Conservation (phyloP, 1,140 invertebrate species). For the Matsumurasca onukii region DNA sequence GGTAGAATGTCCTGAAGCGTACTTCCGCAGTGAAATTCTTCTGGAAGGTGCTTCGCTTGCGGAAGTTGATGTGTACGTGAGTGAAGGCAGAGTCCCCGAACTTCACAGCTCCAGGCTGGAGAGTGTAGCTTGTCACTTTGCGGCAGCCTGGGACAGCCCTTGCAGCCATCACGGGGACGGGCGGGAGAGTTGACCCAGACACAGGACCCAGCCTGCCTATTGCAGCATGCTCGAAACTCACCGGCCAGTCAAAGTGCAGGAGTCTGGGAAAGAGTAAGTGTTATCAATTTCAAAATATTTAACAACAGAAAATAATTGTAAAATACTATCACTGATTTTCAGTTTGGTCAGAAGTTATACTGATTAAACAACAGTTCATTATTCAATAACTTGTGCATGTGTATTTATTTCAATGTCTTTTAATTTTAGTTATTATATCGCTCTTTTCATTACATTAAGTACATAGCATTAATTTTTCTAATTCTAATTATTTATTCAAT, state of each 20-base stretch:
- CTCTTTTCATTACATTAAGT: too few relatives aligned
- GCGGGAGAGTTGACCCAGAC: background rate
- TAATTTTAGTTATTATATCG: too few relatives aligned
- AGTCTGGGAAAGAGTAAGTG: conserved; percentile 56
- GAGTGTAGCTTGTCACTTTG: conserved; percentile 68
- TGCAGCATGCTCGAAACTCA: conserved; percentile 65
- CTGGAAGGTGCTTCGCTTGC: conserved; percentile 62
- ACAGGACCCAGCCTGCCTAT: conserved; percentile 65
- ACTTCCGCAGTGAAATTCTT: conserved; percentile 75
- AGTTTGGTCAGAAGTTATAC: too few relatives aligned
- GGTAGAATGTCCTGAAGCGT: conserved; percentile 83
- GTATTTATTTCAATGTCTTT: too few relatives aligned
- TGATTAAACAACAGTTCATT: too few relatives aligned
- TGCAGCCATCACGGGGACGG: conserved; percentile 10
- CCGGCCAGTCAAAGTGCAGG: conserved; percentile 62
- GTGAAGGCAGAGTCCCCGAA: conserved; percentile 80
- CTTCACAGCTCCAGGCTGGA: conserved; percentile 79
- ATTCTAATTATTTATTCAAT: too few relatives aligned
- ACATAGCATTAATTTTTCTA: too few relatives aligned
- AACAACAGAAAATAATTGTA: too few relatives aligned
- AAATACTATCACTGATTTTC: too few relatives aligned
- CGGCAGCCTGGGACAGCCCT: conserved; percentile 45
- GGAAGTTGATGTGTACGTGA: conserved; percentile 67
- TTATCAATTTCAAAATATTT: too few relatives aligned
- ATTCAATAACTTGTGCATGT: too few relatives aligned